Conservation (phyloP, 2,113 vertebrate species). For the Heterotilapia buettikoferi region DNA sequence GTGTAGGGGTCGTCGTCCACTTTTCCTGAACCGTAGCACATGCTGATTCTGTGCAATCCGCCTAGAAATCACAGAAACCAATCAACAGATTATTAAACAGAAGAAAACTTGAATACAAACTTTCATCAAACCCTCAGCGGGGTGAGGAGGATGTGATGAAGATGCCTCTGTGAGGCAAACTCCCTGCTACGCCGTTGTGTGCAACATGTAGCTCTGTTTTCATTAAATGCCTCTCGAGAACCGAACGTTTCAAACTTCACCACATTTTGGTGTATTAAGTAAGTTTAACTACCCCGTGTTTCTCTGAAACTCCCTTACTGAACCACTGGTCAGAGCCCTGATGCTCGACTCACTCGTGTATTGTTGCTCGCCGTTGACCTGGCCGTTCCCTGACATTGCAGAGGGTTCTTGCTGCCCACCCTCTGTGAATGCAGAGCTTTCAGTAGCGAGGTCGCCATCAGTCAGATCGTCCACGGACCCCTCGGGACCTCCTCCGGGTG, state of each 20-base stretch:
- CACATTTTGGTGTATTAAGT: not conserved
- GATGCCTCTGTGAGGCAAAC: not conserved
- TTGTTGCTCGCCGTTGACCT: not conserved
- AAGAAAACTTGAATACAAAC: not conserved
- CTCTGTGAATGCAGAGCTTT: not conserved
- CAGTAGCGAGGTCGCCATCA: not conserved
- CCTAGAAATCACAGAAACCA: slow-evolving; percentile 60
- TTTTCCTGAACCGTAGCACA: slow-evolving; percentile 79
- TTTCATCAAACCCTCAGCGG: not conserved
- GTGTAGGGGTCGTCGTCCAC: slow-evolving; percentile 78
- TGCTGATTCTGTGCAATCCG: slow-evolving; percentile 86
- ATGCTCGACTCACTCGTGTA: slow-evolving; percentile 54
- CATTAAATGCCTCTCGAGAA: not conserved
- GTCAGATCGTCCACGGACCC: slow-evolving; percentile 35
- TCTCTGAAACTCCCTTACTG: not conserved
- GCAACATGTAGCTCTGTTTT: not conserved
- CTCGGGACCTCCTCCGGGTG: slow-evolving; percentile 57
- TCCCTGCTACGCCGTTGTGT: not conserved
- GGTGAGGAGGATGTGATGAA: not conserved
- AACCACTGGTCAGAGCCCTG: not conserved
- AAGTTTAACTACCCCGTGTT: not conserved
- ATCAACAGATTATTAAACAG: not conserved
- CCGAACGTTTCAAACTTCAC: not conserved
- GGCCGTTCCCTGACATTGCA: not conserved
- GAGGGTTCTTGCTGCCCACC: not conserved